These are phyloP conservation scores for Xiphophorus maculatus DNA, from an alignment of 2,113 vertebrate genomes.

Conservation along the genomic window DNA sequence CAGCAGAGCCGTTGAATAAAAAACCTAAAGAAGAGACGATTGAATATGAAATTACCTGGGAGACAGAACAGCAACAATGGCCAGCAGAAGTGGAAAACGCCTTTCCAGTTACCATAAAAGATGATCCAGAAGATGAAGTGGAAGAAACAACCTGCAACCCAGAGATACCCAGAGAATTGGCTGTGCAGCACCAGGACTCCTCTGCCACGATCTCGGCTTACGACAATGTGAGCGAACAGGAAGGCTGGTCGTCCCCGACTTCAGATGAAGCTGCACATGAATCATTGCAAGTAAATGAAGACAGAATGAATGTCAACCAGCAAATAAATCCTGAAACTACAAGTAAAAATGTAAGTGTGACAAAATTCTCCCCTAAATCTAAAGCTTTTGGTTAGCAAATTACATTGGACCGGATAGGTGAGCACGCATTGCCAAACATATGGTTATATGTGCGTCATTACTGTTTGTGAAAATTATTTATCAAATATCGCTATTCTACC, in stretches of 20 bases:
- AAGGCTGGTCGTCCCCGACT: background rate
- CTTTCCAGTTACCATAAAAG: constrained; percentile 8
- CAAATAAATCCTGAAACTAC: background rate
- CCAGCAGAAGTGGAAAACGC: background rate
- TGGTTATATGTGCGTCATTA: no score
- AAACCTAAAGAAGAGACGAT: constrained; percentile 37
- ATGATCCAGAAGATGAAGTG: constrained; percentile 16
- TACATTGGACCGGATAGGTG: background rate
- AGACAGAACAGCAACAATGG: background rate
- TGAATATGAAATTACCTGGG: constrained; percentile 18
- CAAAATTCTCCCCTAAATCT: background rate
- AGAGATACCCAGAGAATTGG: background rate
- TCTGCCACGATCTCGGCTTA: background rate
- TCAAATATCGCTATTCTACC: no score
- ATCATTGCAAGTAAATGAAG: background rate
- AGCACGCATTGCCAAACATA: background rate
- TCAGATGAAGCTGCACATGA: background rate
- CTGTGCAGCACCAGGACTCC: background rate
- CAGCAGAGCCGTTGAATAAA: background rate
- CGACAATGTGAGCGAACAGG: background rate
- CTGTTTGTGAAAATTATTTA: no score
- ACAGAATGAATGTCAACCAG: background rate
- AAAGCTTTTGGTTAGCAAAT: background rate
- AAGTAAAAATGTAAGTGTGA: constrained; percentile 14
- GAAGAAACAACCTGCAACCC: background rate